phyloP scores from a whole-genome alignment of 2,113 vertebrate genomes.

The Atlantisia rogersi region DNA sequence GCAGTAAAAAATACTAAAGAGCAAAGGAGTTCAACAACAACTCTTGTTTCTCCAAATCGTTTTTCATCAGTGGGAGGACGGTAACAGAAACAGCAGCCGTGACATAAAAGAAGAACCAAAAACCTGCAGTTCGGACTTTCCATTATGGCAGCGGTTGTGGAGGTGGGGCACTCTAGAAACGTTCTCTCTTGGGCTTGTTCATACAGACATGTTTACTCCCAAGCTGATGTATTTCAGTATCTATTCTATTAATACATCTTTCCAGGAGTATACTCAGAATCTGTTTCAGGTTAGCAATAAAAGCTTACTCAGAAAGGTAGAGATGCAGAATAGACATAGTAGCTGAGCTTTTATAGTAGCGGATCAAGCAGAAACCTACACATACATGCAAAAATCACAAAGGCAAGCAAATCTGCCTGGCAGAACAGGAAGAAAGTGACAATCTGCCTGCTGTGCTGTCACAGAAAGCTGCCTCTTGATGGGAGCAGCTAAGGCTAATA shows the following conservation, averaged over 20 bases:
- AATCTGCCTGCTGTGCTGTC: neutral
- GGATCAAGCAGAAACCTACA: neutral
- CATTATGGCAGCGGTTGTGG: neutral
- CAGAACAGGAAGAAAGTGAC: neutral
- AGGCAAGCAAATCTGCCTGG: conserved; percentile 13
- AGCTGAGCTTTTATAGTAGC: neutral
- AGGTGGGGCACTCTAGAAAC: neutral
- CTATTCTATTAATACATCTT: neutral
- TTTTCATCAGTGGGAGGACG: neutral
- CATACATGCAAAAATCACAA: neutral
- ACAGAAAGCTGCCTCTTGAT: neutral
- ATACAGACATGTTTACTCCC: neutral
- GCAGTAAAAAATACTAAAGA: neutral
- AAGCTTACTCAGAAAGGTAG: neutral
- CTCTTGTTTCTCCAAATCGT: neutral
- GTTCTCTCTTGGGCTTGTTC: neutral
- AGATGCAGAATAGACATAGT: neutral
- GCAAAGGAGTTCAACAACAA: neutral
- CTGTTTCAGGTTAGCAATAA: neutral
- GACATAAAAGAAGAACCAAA: conserved; percentile 1
- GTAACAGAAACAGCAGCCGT: neutral
- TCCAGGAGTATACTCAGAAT: neutral
- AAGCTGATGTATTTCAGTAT: neutral
- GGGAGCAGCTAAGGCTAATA: neutral
- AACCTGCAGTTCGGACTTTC: neutral